Base-by-base conservation (phyloP, 2,888 invertebrate species). In the Patella ulyssiponensis region DNA sequence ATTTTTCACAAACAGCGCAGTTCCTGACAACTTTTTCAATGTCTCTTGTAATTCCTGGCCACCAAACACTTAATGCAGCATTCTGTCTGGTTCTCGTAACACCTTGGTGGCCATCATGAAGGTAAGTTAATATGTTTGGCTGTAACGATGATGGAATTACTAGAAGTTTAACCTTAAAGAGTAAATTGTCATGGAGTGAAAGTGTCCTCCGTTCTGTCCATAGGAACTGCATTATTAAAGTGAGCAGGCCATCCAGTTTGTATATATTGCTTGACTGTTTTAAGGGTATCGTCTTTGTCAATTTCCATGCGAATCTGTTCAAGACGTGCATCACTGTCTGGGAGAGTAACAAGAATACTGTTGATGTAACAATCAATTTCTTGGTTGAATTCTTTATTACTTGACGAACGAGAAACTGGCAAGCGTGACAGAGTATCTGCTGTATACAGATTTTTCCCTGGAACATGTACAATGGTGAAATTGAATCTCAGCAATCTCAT, bases 391-490 rank as follows among this genome's bases (percentile, higher is more conserved):
- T 58, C 58, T n/a, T 58, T 1, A 58, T 5, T 17, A 14, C 17
- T 20, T 17, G 58, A 58, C 5, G 58, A 58, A n/a, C 7, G 9
- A 20, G 58, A 33, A 44, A 73, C 20, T 70, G 15, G 23, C 15
- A 20, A 54, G 23, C 20, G 15, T 20, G 73, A 33, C n/a, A 79
- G 72, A 9, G 69, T 23, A 27, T 79, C 77, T 23, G 75, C 75
- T 75, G 77, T 56, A 53, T 70, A 77, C 75, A 79, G 69, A 20
- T 54, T 23, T 72, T 72, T 75, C 2, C 77, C 79, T 17, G 75
- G 77, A 23, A 71, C 77, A 69, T 73, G 77, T 5, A 17, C 52
- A 27, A 78, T 27, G 23, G 58, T 11, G 15, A 80, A 54, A 51
- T 56, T 17, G 5, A 56, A 56, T 56, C 56, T 17, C 56, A 56